These are phyloP conservation scores for Orestias chungarensis DNA, from an alignment of 2,797 vertebrate species.

Conservation along the genomic window DNA sequence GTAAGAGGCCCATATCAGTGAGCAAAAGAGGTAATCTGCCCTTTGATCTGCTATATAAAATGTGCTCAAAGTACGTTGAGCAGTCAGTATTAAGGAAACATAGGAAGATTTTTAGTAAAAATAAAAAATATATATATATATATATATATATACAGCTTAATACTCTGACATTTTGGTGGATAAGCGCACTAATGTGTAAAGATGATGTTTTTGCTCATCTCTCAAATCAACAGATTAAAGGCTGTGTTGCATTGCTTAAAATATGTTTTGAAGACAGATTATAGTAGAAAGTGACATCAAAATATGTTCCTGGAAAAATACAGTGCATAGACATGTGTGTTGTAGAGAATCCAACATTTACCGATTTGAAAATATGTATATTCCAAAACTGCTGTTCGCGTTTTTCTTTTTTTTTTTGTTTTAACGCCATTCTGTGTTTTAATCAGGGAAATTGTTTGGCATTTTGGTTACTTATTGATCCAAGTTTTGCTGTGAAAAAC, in stretches of 20 bases:
- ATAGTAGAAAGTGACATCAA: not conserved
- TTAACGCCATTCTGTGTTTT: not conserved
- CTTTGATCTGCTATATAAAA: conserved; percentile 69
- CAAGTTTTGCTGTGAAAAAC: not conserved
- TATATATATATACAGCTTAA: conserved; percentile 47
- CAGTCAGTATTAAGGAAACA: conserved; percentile 45
- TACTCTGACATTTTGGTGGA: conserved; percentile 52
- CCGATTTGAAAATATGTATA: not conserved
- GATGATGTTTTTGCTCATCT: conserved; percentile 53
- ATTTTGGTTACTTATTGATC: not conserved
- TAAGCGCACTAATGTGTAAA: conserved; percentile 21
- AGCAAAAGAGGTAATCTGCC: conserved; percentile 75
- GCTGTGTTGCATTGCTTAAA: conserved; percentile 38
- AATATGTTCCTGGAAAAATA: not conserved
- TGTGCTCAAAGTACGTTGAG: conserved; percentile 45
- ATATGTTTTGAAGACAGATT: conserved; percentile 39
- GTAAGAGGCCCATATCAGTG: conserved; percentile 52
- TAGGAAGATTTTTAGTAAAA: conserved; percentile 45
- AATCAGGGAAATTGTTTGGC: not conserved
- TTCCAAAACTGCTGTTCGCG: not conserved
- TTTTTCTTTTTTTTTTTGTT: not conserved
- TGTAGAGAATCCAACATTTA: not conserved
- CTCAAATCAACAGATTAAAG: conserved; percentile 59
- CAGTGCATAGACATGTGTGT: not conserved
- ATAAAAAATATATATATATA: conserved; percentile 47